These are phyloP conservation scores for Eulemur rufifrons DNA, from an alignment of 2,113 vertebrate genomes.

Conservation along the genomic window DNA sequence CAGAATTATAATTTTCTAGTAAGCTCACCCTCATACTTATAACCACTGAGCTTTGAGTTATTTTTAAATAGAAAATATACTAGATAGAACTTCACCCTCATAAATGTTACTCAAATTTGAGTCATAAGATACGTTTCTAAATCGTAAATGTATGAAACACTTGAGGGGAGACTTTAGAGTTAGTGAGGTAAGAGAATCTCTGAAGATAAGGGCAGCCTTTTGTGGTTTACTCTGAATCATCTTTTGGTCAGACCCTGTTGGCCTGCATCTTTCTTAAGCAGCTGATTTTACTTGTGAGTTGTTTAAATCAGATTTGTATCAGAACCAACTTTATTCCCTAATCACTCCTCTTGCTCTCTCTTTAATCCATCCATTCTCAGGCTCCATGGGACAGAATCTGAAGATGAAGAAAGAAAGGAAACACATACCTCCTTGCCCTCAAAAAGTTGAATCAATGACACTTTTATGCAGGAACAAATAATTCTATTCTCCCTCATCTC, in stretches of 20 bases:
- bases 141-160: neutral
- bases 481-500: neutral
- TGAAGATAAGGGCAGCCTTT: neutral
- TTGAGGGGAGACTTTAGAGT: neutral
- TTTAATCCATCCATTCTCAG: neutral
- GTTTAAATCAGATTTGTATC: neutral
- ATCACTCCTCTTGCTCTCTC: neutral
- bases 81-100: neutral
- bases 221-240: neutral
- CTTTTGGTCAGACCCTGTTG: neutral
- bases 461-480: neutral
- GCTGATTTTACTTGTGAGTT: neutral
- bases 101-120: neutral
- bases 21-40: neutral
- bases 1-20: neutral
- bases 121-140: neutral
- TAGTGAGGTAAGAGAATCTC: neutral
- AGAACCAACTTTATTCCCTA: neutral
- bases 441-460: neutral
- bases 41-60: neutral
- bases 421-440: neutral
- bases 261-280: neutral
- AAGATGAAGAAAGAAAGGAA: neutral
- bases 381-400: neutral
- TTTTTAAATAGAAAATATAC: neutral